Percentiles rank a stretch among this genome's conserved stretches.
These are phyloP conservation scores for Campylorhamphus procurvoides DNA, from an alignment of 2,113 vertebrate species.

Conservation along the genomic window DNA sequence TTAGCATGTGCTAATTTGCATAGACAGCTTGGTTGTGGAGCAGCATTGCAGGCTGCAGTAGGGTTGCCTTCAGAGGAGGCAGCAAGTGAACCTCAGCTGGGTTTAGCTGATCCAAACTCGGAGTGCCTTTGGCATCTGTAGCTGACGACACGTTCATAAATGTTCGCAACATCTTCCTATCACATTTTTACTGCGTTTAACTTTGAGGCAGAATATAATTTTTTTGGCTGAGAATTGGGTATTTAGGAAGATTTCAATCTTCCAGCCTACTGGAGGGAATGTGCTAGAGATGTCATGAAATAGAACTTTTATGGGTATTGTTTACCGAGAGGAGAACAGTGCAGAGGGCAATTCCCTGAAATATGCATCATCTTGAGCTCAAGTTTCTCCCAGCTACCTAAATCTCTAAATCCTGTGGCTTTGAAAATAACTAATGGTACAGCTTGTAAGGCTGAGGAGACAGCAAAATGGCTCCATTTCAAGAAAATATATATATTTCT, in stretches of 20 bases:
- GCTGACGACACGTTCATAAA: neutral
- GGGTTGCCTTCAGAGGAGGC: neutral
- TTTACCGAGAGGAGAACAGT: neutral
- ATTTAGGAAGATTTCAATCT: conserved; percentile 27
- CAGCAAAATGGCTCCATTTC: conserved; percentile 10
- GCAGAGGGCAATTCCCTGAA: neutral
- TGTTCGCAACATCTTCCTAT: neutral
- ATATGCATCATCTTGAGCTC: neutral
- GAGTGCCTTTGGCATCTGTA: neutral
- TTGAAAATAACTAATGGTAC: conserved; percentile 26
- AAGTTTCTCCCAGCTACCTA: neutral
- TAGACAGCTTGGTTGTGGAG: neutral
- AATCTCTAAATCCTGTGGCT: neutral
- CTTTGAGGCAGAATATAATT: neutral
- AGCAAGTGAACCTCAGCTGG: neutral
- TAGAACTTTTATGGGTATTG: neutral
- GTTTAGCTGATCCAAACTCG: neutral
- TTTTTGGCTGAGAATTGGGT: neutral
- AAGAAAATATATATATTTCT: neutral
- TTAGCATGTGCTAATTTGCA: conserved; percentile 1
- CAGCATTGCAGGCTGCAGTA: neutral
- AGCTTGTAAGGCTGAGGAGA: neutral
- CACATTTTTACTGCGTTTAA: neutral
- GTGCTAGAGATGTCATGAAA: neutral
- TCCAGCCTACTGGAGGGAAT: neutral